Percentiles rank a stretch among this genome's conserved stretches.
phyloP scores from a whole-genome alignment of 2,888 invertebrate genomes.

The Tanypteryx hageni region DNA sequence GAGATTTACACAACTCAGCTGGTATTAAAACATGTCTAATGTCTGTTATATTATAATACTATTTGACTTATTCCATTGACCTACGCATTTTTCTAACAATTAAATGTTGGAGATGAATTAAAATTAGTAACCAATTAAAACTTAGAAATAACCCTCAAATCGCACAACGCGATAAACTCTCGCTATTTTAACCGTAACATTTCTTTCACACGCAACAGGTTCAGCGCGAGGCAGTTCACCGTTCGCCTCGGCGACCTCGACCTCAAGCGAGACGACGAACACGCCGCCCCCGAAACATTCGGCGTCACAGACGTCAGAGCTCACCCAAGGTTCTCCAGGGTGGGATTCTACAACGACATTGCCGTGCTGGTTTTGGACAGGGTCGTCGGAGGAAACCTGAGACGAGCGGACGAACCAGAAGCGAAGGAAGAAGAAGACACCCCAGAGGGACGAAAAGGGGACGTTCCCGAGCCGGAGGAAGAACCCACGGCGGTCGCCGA shows the following conservation, averaged over 20 bases:
- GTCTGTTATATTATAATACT: too few species aligned
- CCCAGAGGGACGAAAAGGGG: not conserved
- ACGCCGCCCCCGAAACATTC: constrained; percentile 88
- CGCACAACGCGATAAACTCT: too few species aligned
- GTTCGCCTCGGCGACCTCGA: constrained; percentile 94
- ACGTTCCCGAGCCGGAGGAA: not conserved
- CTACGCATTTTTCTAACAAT: too few species aligned
- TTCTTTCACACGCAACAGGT: constrained; percentile 77
- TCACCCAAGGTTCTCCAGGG: constrained; percentile 90
- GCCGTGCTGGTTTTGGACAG: constrained; percentile 87
- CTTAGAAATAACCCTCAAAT: too few species aligned
- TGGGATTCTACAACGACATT: constrained; percentile 97
- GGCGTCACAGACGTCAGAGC: constrained; percentile 87
- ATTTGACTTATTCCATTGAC: too few species aligned
- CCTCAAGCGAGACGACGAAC: constrained; percentile 89
- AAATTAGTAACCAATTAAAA: too few species aligned
- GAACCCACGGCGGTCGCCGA: not conserved
- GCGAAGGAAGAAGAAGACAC: not conserved
- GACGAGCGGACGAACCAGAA: not conserved
- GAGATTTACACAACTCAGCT: too few species aligned
- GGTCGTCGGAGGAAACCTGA: constrained; percentile 78
- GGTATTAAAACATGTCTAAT: too few species aligned
- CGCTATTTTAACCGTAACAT: too few species aligned
- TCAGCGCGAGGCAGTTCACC: constrained; percentile 91
- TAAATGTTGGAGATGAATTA: too few species aligned